phyloP scores from a whole-genome alignment of 2,797 vertebrate genomes.

The Dendrocincla tyrannina region DNA sequence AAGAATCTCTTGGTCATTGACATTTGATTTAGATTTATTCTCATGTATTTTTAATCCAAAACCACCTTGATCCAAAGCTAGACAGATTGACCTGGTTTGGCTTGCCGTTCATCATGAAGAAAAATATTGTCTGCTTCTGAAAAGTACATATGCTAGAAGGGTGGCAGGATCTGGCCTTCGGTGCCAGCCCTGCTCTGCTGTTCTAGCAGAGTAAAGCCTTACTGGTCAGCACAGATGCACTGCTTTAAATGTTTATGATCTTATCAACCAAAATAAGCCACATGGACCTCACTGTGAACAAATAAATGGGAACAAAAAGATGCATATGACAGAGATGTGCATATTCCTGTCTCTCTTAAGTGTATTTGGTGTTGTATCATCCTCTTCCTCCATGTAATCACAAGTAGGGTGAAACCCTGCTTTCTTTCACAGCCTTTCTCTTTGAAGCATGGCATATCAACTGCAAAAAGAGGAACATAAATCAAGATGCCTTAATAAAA shows the following conservation, averaged over 20 bases:
- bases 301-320: background rate
- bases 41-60: background rate
- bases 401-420: background rate
- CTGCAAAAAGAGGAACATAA: conserved; percentile 24
- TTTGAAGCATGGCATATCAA: conserved; percentile 29
- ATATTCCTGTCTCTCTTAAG: background rate
- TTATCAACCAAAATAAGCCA: background rate
- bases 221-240: background rate
- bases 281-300: background rate
- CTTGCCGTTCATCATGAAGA: background rate
- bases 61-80: background rate
- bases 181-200: background rate
- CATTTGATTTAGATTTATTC: background rate
- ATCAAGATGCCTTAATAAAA: background rate
- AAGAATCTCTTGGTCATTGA: background rate
- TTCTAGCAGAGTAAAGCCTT: background rate
- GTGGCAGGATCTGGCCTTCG: background rate
- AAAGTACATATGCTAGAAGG: background rate
- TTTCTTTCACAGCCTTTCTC: conserved; percentile 20
- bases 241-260: background rate
- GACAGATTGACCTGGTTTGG: background rate
- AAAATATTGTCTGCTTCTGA: background rate
- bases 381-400: background rate
- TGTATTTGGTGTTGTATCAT: background rate
- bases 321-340: background rate